Evolutionary conservation across 2,888 invertebrate species (phyloP).

Genomic region (Orthosia gracilis): DNA sequence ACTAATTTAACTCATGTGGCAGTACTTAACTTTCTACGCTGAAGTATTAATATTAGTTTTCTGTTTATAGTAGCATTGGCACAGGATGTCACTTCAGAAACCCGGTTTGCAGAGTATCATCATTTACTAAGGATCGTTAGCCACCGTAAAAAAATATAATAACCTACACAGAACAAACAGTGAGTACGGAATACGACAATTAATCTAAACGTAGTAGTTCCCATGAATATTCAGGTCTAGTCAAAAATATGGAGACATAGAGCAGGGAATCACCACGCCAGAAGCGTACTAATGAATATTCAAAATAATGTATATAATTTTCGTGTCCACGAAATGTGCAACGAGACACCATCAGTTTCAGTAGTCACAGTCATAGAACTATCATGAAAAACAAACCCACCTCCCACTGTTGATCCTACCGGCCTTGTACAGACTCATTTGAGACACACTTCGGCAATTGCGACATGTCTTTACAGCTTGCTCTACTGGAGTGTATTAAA

Average conservation of each 20-base stretch:
- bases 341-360: too few relatives aligned
- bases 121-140: slow-evolving; percentile 29
- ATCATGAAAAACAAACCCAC: too few relatives aligned
- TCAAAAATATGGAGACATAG: slow-evolving; percentile 34
- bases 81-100: not conserved
- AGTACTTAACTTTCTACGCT: too few relatives aligned
- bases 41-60: too few relatives aligned
- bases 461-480: too few relatives aligned
- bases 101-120: not conserved
- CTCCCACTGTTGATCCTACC: too few relatives aligned
- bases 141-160: slow-evolving; percentile 17
- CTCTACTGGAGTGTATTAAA: too few relatives aligned
- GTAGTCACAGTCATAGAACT: not conserved
- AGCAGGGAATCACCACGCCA: not conserved
- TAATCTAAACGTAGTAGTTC: slow-evolving; percentile 22
- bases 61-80: not conserved
- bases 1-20: too few relatives aligned
- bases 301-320: not conserved
- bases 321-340: not conserved
- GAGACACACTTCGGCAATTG: too few relatives aligned
- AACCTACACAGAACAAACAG: slow-evolving; percentile 12
- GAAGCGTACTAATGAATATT: not conserved
- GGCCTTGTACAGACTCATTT: too few relatives aligned
- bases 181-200: slow-evolving; percentile 18
- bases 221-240: slow-evolving; percentile 52